Evolutionary conservation across 2,113 vertebrate genomes (phyloP), one percentile per base, ranked within the genome.

Genomic region (Brachionichthys hirsutus): DNA sequence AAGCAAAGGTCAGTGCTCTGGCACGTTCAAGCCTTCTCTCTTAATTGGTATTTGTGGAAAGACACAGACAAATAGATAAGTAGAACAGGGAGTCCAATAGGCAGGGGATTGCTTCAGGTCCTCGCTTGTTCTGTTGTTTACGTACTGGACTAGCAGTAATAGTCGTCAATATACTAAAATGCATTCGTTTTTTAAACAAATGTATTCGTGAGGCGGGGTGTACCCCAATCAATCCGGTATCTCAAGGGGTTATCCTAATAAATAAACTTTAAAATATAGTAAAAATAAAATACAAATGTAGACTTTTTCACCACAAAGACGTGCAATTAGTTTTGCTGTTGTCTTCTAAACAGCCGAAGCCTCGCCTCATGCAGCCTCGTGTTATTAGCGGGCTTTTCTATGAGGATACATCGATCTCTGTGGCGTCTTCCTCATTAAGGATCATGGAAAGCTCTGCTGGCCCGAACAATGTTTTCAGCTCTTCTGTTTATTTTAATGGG

Each of bases 21-120:
- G 13, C 18, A 36, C 55, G 43, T 46, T 40, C 20, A 36, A 59
- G 51, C 42, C 45, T 52, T 42, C 22, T 43, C 7, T 35, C 1
- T 42, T 67, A 68, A 71, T 69, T 81, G 67, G 47, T 65, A 77
- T 81, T 80, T 80, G 69, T 43, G 40, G 53, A 56, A 22, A 58
- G 53, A 54, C 12, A 7, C 50, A 48, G 66, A 55, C 59, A 70
- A 54, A 66, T 60, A 63, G 45, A 76, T 59, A 51, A 73, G 35
- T 40, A 68, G 53, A 61, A 22, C 38, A 22, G 7, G n/a, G 42
- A 20, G 20, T 20, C 56, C 51, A 34, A 45, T 48, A 49, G 34
- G 51, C 52, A 49, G 15, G 47, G 36, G 38, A 47, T 58, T 52
- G 45, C 47, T 35, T 40, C 36, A 54, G 56, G 14, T 40, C 38